Base-by-base conservation (phyloP, 2,113 vertebrate species). In the Leuciscus idus region DNA sequence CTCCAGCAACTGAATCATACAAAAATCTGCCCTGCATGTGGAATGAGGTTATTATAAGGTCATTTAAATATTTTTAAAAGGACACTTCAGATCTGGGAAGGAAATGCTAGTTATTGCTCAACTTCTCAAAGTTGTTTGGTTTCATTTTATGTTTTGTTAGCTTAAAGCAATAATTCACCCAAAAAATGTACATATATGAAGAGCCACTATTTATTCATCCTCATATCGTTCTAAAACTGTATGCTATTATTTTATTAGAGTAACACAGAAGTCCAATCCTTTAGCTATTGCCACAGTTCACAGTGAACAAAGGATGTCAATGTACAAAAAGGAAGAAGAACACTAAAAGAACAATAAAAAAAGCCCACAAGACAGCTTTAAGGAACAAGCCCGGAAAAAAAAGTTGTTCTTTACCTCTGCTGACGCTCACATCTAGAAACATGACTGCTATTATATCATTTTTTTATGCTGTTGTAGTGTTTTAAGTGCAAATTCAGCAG, bases 71-170 rank as follows among this genome's bases (percentile, higher is more conserved):
- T 79, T 6, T 9, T 36, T 61, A 50, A 64, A 80, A 74, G 52
- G 21, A 48, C 26, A 48, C 33, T n/a, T 13, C 10, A 13, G 39
- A 26, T 59, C 48, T 59, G 39, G 39, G 36, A 81, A 33, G 74
- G 61, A 36, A 77, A 57, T 2, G 1, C 11, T 15, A 17, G 72
- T 62, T 19, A 39, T 46, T 76, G 21, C 33, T 17, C 52, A 57
- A 59, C 36, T 70, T 48, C 77, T 46, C 43, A 64, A 52, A 46
- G 36, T 17, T 80, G 68, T 59, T 75, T 81, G 39, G 36, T 80
- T 80, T 39, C 5, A 43, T 70, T 48, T 78, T n/a, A 30, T 81
- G 48, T 70, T 87, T 89, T 80, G 87, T 39, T 83, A 36, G 6
- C 68, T 11, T 43, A 23, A 46, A 73, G 70, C 39, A 73, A 73